Evolutionary conservation across 30 jellyfish, hydroid and myxozoan species (phyloP).

Genomic region (Catostylus mosaicus): DNA sequence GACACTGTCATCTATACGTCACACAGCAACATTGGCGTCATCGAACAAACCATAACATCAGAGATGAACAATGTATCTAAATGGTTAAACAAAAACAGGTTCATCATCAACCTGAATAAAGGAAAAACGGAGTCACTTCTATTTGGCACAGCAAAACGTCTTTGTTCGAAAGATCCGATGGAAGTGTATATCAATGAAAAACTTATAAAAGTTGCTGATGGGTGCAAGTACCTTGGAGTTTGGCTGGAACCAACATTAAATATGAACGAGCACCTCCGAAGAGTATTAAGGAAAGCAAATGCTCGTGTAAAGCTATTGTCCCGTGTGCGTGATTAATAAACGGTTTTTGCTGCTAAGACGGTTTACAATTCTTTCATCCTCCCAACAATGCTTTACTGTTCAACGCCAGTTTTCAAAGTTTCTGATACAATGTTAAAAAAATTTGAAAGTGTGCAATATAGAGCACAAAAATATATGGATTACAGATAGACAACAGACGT

Average conservation of each 20-base stretch:
- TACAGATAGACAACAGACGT: constrained; percentile 44
- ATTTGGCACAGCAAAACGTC: constrained; percentile 41
- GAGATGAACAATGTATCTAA: constrained; percentile 41
- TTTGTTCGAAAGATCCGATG: constrained; percentile 44
- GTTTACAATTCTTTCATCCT: constrained; percentile 36
- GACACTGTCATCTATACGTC: constrained; percentile 57
- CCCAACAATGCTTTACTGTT: constrained; percentile 48
- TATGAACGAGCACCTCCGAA: constrained; percentile 46
- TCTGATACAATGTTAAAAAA: constrained; percentile 36
- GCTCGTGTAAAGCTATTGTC: constrained; percentile 25
- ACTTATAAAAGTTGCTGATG: constrained; percentile 48
- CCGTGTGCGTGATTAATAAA: constrained; percentile 23
- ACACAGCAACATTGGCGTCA: constrained; percentile 56
- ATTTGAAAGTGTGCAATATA: constrained; percentile 47
- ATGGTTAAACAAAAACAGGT: constrained; percentile 30
- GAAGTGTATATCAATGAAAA: constrained; percentile 37
- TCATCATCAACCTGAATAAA: no score
- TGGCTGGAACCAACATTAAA: constrained; percentile 63
- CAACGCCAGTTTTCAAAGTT: constrained; percentile 23
- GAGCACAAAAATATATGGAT: constrained; percentile 14
- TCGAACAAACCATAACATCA: constrained; percentile 46
- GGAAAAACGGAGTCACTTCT: no score
- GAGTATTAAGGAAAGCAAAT: constrained; percentile 26
- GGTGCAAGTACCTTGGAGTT: constrained; percentile 49
- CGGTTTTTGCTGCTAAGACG: constrained; percentile 39